Base-by-base conservation (phyloP, 2,797 vertebrate species). In the Arnoldichthys spilopterus region DNA sequence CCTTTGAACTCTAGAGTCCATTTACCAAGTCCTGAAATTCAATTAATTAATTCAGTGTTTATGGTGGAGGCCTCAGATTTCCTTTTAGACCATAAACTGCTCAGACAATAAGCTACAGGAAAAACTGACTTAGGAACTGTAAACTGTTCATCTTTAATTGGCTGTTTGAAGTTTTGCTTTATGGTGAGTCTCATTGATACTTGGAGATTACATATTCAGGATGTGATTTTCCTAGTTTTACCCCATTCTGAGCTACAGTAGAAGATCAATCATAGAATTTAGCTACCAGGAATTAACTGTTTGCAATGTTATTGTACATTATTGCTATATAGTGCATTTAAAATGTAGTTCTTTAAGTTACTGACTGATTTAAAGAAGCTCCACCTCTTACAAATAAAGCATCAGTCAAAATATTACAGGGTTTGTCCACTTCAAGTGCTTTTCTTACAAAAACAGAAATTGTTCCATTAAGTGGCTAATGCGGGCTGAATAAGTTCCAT, bases 1-100 rank as follows among this genome's bases (percentile, higher is more conserved):
- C 63, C 40, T 28, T 12, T 24, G n/a, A 22, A 24, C 22, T 11
- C 63, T 43, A 67, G 18, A n/a, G 40, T 45, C 63, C 37, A 64
- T 66, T 64, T 54, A 45, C 43, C 22, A 70, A 20, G 28, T 61
- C 51, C 26, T 61, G 40, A 47, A 76, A 58, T 68, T 77, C 9
- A 37, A 30, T 18, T 45, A 1, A 45, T 62, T 66, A 43, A 72
- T 47, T 22, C 20, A 20, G 15, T 28, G 9, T 54, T 71, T 51
- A 61, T 62, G 67, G 16, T 45, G 34, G 24, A 28, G 18, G 32
- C 67, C 53, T 54, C 22, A n/a, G 22, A 40, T 18, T 26, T 53
- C 13, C 3, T 51, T 77, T 66, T 20, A 49, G n/a, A 45, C 26
- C 32, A 32, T n/a, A 62, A 26, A n/a, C 15, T 28, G 1, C 24